Conservation (phyloP, 2,888 invertebrate genomes). For the Copidosoma aretas region DNA sequence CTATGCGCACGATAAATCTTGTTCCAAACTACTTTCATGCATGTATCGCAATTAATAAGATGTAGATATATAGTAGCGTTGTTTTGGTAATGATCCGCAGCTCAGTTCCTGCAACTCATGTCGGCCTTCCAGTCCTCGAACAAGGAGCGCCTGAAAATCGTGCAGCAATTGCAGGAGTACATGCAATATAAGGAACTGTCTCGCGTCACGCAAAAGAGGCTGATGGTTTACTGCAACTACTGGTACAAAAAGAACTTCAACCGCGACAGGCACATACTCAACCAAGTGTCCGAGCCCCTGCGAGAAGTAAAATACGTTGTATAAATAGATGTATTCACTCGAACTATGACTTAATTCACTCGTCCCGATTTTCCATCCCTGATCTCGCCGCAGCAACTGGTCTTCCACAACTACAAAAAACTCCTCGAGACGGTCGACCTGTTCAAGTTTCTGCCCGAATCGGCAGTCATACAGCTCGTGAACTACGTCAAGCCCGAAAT, state of each 20-base stretch:
- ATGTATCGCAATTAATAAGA: too few species aligned
- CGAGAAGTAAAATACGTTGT: constrained; percentile 51
- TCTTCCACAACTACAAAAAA: constrained; percentile 56
- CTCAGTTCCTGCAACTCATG: constrained; percentile 50
- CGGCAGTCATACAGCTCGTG: constrained; percentile 53
- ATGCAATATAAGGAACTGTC: constrained; percentile 62
- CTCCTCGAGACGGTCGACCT: constrained; percentile 59
- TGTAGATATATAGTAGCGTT: too few species aligned
- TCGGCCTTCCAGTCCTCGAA: constrained; percentile 46
- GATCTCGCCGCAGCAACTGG: constrained; percentile 50
- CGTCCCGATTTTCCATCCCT: neutral
- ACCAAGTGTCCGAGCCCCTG: constrained; percentile 58
- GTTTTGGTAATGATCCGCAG: too few species aligned
- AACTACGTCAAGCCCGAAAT: constrained; percentile 55
- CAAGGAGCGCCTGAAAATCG: constrained; percentile 46
- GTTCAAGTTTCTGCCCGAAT: constrained; percentile 57
- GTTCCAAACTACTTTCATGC: too few species aligned
- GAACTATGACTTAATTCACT: too few species aligned
- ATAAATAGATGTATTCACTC: too few species aligned
- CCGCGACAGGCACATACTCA: constrained; percentile 59
- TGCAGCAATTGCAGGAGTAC: constrained; percentile 61
- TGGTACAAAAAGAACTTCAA: constrained; percentile 60
- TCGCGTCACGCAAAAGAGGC: constrained; percentile 53
- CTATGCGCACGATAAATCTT: neutral
- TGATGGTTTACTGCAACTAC: constrained; percentile 60